Evolutionary conservation across 1,140 invertebrate genomes (phyloP), one percentile per base, ranked within the genome.

Genomic region (Thalassaphorura encarpata): DNA sequence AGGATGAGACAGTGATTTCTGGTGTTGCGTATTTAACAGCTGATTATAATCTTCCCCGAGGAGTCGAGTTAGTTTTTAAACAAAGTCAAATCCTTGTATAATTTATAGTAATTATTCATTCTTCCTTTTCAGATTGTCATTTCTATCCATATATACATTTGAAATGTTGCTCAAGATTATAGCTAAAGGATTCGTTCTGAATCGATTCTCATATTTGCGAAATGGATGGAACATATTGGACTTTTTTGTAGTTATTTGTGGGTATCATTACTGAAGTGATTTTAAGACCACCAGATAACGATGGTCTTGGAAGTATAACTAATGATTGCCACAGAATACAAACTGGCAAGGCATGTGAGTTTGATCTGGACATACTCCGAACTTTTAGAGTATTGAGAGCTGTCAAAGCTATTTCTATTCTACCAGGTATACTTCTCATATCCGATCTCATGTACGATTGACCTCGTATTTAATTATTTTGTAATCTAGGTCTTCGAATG

Each of bases 171-270:
- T 96, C 70, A 96, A 96, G 77, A 83, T 89, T 56, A 82, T 93
- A 69, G 90, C 91, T 54, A 91, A 95, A 76, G 93, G 93, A 63
- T 94, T 97, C 74, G 84, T 95, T 68, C 74, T 96, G 50, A 89
- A 94, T 75, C 90, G 91, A 72, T 94, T 93, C 74, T 94, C 93
- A 41, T 97, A 97, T 74, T 77, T 97, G 53, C 75, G 92, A 66
- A 96, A 95, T 77, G 87, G 89, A 4, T 97, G 92, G 92, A 97
- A 96, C 74, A 95, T 91, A 89, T 74, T 96, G 69, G 92, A 96
- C 75, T 96, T 97, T 74, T 82, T 92, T 40, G 90, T 95, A 47
- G 93, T 97, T 64, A 84, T 89, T 28, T 87, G 87, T 51, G 90
- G 91, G 61, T n/a, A 95, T 90, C 76, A 89, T 89, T 26, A 90